phyloP scores from a whole-genome alignment of 2,113 vertebrate genomes.

The Eptesicus fuscus region DNA sequence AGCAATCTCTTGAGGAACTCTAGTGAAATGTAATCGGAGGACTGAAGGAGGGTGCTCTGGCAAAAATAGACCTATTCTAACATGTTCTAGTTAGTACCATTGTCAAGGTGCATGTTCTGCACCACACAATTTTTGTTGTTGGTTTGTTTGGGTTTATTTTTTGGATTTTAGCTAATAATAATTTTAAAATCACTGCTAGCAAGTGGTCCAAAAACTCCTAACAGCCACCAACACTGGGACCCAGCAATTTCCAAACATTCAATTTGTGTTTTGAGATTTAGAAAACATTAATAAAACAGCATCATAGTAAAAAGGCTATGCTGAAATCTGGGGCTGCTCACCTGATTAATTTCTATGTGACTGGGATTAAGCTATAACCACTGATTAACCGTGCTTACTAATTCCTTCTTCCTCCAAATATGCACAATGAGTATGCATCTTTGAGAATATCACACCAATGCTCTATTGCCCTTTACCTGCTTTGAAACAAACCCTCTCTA shows the following conservation, averaged over 20 bases:
- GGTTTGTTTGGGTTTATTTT: neutral
- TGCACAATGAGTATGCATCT: conserved; percentile 57
- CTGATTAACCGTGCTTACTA: conserved; percentile 54
- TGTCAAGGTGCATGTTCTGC: conserved; percentile 85
- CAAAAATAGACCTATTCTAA: conserved; percentile 87
- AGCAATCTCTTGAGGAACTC: conserved; percentile 87
- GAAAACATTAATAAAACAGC: conserved; percentile 82
- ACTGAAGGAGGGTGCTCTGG: conserved; percentile 80
- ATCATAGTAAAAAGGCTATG: conserved; percentile 78
- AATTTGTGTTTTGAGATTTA: conserved; percentile 81
- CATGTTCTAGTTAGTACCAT: conserved; percentile 84
- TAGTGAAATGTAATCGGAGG: conserved; percentile 85
- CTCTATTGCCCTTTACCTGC: conserved; percentile 64
- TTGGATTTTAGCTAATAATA: conserved; percentile 84
- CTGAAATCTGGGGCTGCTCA: conserved; percentile 74
- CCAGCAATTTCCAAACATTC: conserved; percentile 75
- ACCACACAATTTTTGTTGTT: conserved; percentile 80
- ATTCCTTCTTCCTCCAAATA: conserved; percentile 65
- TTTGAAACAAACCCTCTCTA: conserved; percentile 47
- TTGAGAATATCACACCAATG: conserved; percentile 64
- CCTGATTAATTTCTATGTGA: conserved; percentile 68
- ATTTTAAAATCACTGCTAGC: conserved; percentile 75
- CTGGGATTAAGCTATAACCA: conserved; percentile 74
- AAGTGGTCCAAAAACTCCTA: conserved; percentile 83
- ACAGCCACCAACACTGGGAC: conserved; percentile 79